Percentiles rank a stretch among this genome's conserved stretches.
These are phyloP conservation scores for Aricia artaxerxes DNA, from an alignment of 2,888 invertebrate species.

Conservation along the genomic window DNA sequence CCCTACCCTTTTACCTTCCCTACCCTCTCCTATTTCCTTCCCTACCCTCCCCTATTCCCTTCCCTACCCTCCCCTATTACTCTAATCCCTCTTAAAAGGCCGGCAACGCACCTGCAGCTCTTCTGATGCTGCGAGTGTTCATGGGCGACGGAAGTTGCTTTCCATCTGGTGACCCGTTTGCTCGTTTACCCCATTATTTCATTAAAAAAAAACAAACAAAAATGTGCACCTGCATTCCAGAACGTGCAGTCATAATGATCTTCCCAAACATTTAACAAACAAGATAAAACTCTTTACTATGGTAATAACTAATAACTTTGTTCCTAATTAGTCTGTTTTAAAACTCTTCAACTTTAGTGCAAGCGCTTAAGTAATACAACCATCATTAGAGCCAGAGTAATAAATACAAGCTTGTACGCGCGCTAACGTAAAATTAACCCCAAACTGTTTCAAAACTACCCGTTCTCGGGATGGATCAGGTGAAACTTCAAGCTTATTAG, in stretches of 20 bases:
- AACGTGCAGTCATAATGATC: background rate
- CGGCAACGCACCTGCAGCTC: no score
- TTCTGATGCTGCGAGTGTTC: no score
- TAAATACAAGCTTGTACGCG: conserved; percentile 63
- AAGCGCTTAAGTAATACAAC: conserved; percentile 53
- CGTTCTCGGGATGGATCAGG: conserved; percentile 31
- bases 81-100: no score
- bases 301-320: conserved; percentile 42
- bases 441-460: conserved; percentile 48
- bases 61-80: no score
- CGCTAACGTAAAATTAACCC: conserved; percentile 68
- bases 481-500: conserved; percentile 32
- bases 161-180: no score
- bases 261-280: conserved; percentile 16
- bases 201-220: no score
- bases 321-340: conserved; percentile 34
- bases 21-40: no score
- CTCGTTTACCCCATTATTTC: no score
- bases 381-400: conserved; percentile 60
- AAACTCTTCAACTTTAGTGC: conserved; percentile 14
- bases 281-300: conserved; percentile 44
- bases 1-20: no score
- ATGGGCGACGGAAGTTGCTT: no score
- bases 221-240: no score
- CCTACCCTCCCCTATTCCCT: no score